Conservation (phyloP, 2,797 vertebrate species). For the Malurus splendens region DNA sequence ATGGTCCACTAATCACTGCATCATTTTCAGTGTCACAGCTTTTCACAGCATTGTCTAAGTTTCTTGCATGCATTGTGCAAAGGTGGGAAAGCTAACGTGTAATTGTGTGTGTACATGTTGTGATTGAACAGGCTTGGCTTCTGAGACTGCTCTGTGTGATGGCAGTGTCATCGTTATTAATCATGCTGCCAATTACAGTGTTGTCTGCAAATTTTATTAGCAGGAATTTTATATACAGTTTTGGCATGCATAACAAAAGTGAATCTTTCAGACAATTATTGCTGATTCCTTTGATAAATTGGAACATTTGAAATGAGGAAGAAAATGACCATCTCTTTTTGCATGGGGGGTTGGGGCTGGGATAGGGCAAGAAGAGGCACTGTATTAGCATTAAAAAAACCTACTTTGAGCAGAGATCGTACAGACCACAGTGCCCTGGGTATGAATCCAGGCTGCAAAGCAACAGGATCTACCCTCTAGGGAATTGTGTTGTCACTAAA, state of each 20-base stretch:
- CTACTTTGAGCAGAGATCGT: conserved; percentile 18
- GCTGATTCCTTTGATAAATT: conserved; percentile 18
- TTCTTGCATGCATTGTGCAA: neutral
- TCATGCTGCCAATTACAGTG: conserved; percentile 9
- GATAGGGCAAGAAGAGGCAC: neutral
- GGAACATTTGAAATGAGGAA: conserved; percentile 7
- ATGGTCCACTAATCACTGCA: neutral
- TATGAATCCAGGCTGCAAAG: conserved; percentile 54
- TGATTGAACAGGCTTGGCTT: neutral
- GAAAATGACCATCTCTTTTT: neutral
- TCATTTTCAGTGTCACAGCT: neutral
- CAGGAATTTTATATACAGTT: conserved; percentile 3
- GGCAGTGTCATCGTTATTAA: neutral
- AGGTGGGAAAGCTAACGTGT: neutral
- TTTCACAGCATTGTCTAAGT: neutral
- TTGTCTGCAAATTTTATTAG: conserved; percentile 28
- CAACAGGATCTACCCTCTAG: conserved; percentile 58
- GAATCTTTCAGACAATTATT: conserved; percentile 22
- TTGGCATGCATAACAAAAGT: neutral
- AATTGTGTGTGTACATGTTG: neutral
- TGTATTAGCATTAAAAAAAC: conserved; percentile 47
- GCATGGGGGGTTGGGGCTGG: neutral
- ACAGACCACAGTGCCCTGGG: conserved; percentile 36
- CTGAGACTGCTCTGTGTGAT: neutral
- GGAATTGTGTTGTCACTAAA: conserved; percentile 55